Evolutionary conservation across 2,888 invertebrate genomes (phyloP), one percentile per base, ranked within the genome.

Genomic region (Nymphalis urticae): DNA sequence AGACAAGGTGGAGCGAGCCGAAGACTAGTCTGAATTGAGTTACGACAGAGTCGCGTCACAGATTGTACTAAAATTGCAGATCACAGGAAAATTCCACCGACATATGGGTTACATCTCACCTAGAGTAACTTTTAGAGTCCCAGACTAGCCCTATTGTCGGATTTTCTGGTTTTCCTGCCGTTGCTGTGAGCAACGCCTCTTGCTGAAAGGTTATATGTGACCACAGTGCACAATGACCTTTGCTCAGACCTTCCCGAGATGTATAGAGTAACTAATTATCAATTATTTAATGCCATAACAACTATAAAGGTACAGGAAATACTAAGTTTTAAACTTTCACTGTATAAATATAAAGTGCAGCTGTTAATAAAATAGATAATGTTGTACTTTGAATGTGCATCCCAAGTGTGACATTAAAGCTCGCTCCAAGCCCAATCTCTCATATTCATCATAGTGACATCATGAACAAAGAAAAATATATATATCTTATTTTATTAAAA

Each of bases 1-100:
- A 73, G 75, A 74, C 75, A 71, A 72, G 59, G 69, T 53, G 75
- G 89, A 93, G 93, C 93, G 93, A 95, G 94, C 91, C 80, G 90
- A 93, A 95, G 95, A 96, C 89, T 96, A 96, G 96, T 96, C 96
- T 96, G 96, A 96, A 96, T 96, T 95, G 95, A 96, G 96, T 96
- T 96, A 88, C 87, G 84, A 83, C 81, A 8, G 42, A 0, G 80
- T 85, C 82, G 88, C 69, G 89, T 95, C 93, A 95, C 95, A 95
- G 87, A 96, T 96, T 94, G 89, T 77, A 94, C 96, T 96, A 85
- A 95, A 95, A 95, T 70, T 67, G 95, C 96, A 75, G 93, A 94
- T 93, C 94, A 89, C 93, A 87, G 92, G 93, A 90, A 93, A 82
- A 95, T 95, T 94, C 95, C 95, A 94, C 89, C 84, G 80, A 82